These are phyloP conservation scores for Podilymbus podiceps DNA, from an alignment of 2,113 vertebrate species.

Conservation along the genomic window DNA sequence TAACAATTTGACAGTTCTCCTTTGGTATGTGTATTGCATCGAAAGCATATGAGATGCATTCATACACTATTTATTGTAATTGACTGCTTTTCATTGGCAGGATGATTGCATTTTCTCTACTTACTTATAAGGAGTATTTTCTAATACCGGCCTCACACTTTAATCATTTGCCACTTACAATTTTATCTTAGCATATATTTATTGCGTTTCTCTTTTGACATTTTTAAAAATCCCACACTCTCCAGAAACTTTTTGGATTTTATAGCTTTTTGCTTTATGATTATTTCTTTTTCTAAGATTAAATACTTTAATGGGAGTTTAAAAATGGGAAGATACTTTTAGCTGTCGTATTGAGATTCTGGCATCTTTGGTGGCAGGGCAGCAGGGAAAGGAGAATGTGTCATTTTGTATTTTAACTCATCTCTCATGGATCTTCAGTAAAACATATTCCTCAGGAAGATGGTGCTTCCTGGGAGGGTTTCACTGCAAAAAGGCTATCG, in stretches of 20 bases:
- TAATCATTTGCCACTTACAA: background rate
- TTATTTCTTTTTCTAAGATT: background rate
- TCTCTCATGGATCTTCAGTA: fast-evolving
- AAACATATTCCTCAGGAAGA: background rate
- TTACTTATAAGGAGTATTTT: background rate
- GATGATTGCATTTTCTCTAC: background rate
- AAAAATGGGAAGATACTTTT: background rate
- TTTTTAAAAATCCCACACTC: background rate
- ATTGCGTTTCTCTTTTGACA: background rate
- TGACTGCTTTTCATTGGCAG: background rate
- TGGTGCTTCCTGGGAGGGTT: background rate
- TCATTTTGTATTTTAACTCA: fast-evolving
- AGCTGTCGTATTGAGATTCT: background rate
- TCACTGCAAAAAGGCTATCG: background rate
- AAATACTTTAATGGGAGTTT: background rate
- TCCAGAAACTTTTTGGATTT: background rate
- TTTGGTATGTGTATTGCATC: background rate
- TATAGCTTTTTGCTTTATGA: background rate
- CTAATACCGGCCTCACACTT: background rate
- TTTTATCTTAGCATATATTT: background rate
- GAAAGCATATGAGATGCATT: background rate
- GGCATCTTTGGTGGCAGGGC: background rate
- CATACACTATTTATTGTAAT: background rate
- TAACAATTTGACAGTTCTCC: background rate
- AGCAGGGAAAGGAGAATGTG: background rate